Percentiles rank a stretch among this genome's conserved stretches.
These are phyloP conservation scores for Drosophila lacteicornis DNA, from an alignment of 1,140 invertebrate genomes.

Conservation along the genomic window DNA sequence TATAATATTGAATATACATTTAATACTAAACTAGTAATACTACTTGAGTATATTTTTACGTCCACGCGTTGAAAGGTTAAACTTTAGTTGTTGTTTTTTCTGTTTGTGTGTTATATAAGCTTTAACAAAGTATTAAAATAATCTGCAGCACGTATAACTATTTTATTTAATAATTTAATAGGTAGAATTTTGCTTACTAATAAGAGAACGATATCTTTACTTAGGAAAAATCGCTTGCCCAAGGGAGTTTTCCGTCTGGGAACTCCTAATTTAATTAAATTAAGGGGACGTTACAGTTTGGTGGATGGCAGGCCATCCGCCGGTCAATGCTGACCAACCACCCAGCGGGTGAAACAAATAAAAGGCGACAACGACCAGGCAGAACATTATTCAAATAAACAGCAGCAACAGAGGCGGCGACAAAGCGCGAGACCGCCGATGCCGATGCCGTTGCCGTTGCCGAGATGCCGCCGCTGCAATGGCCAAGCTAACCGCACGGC, in stretches of 20 bases:
- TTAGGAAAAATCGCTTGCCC: background rate
- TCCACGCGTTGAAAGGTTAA: too few species aligned
- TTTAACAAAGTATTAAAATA: too few species aligned
- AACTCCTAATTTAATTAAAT: background rate
- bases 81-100: too few species aligned
- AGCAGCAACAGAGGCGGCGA: conserved; percentile 44
- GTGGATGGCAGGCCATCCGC: conserved; percentile 38
- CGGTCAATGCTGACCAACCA: conserved; percentile 25
- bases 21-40: too few species aligned
- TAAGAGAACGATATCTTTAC: too few species aligned
- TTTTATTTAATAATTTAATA: too few species aligned
- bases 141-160: too few species aligned
- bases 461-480: conserved; percentile 51
- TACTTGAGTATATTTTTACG: too few species aligned
- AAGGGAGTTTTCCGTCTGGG: background rate
- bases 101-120: too few species aligned
- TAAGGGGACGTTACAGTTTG: background rate
- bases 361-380: conserved; percentile 72
- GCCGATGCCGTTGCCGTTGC: conserved; percentile 44
- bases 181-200: too few species aligned
- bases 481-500: conserved; percentile 35
- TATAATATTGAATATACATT: too few species aligned
- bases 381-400: conserved; percentile 73
- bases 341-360: conserved; percentile 41
- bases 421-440: conserved; percentile 50